Percentiles rank a stretch among this genome's conserved stretches.
These are phyloP conservation scores for Laodelphax striatellus DNA, from an alignment of 1,140 invertebrate species.

Conservation along the genomic window DNA sequence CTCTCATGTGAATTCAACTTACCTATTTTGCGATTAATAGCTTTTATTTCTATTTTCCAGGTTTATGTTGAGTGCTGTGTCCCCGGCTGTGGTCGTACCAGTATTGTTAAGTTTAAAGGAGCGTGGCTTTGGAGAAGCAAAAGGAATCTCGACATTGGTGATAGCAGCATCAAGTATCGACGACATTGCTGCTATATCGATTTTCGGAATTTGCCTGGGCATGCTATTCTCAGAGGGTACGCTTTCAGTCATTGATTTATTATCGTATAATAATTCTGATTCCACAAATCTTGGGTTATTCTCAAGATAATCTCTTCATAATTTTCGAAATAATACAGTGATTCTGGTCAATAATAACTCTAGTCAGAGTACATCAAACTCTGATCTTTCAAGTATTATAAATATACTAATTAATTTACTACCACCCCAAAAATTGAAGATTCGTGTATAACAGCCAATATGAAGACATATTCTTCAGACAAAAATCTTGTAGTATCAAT, in stretches of 20 bases:
- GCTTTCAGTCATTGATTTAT: background rate
- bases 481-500: no score
- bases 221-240: conserved; percentile 44
- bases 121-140: conserved; percentile 50
- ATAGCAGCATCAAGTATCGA: conserved; percentile 68
- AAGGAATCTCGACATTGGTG: conserved; percentile 64
- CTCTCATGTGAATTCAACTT: no score
- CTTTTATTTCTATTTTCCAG: conserved; percentile 7
- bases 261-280: background rate
- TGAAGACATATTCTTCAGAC: no score
- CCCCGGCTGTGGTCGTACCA: conserved; percentile 68
- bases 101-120: conserved; percentile 51
- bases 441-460: no score
- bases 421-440: no score
- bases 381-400: no score
- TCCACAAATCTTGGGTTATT: background rate
- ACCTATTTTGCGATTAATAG: no score
- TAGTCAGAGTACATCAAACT: no score
- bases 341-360: no score
- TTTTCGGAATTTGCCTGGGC: conserved; percentile 50
- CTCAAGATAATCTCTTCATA: background rate
- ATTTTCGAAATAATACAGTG: conserved; percentile 5
- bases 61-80: conserved; percentile 55
- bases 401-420: no score
- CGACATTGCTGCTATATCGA: conserved; percentile 64